Evolutionary conservation across 2,888 invertebrate species (phyloP), one percentile per base, ranked within the genome.

Genomic region (Melangyna quadrimaculata): DNA sequence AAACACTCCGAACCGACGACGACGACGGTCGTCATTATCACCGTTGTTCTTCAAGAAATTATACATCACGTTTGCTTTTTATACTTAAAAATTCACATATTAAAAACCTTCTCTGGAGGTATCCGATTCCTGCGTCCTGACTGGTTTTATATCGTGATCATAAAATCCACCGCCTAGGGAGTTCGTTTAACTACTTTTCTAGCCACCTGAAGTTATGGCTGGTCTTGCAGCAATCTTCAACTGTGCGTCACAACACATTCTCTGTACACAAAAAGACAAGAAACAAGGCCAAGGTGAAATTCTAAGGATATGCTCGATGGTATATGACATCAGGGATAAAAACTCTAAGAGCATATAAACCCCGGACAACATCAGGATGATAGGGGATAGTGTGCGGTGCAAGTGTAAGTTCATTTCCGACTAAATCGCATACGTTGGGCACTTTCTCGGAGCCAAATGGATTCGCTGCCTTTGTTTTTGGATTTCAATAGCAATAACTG

Each of bases 401-500:
- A 74, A 75, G 75, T 69, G 65, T 51, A 80, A 80, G 80, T 84
- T 84, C 80, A 84, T 84, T 80, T 77, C 72, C 61, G 61, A 72
- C 74, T 72, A 80, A 84, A 84, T 84, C 80, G 80, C 67, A 67
- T 84, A 84, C 80, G 80, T 74, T 61, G 80, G 72, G 80, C 72
- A 79, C 71, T 79, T 84, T 74, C 83, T 59, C 61, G 70, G 14
- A 48, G 55, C 43, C 35, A 51, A 61, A 40, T 32, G 27, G 63
- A 73, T 61, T 55, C 48, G 48, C 48, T 79, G 74, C 45, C 55
- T 72, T 84, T 84, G 75, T 80, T 75, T 59, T 79, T 71, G 63
- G 53, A 29, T 55, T 75, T 35, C 19, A 35, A 35, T 35, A 57
- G 35, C 57, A 35, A 35, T 57, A 57, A 35, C 57, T 14, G 59